Percentiles rank a stretch among this genome's conserved stretches.
Evolutionary conservation across 2,888 invertebrate genomes (phyloP).

Genomic region (Spodoptera littoralis): DNA sequence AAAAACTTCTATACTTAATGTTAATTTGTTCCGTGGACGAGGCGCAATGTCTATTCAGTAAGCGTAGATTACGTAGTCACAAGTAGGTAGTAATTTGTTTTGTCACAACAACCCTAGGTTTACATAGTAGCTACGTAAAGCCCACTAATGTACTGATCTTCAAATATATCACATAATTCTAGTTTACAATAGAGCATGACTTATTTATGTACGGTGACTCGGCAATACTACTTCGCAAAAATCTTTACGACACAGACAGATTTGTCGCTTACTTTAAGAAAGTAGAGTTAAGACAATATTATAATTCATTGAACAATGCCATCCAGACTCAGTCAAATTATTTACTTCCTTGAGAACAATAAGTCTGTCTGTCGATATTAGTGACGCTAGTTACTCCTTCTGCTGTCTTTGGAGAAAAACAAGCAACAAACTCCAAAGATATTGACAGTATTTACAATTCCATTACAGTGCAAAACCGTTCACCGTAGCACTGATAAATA

Average conservation of each 20-base stretch:
- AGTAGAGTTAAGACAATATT: constrained; percentile 5
- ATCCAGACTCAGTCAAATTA: no score
- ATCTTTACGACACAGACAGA: constrained; percentile 2
- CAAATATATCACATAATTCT: constrained; percentile 29
- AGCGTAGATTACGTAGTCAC: constrained; percentile 28
- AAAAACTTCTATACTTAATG: constrained; percentile 1
- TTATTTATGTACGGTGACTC: constrained; percentile 44
- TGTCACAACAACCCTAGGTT: constrained; percentile 60
- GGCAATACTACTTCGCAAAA: constrained; percentile 17
- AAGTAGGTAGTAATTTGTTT: constrained; percentile 40
- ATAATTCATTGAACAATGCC: no score
- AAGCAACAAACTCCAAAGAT: no score
- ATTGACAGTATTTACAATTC: no score
- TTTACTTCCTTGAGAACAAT: no score
- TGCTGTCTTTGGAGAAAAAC: no score
- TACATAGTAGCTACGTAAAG: constrained; percentile 39
- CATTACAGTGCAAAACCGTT: constrained; percentile 15
- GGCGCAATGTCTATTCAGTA: constrained; percentile 26
- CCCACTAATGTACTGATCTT: constrained; percentile 52
- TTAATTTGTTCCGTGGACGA: constrained; percentile 15
- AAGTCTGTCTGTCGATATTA: no score
- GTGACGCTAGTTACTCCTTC: no score
- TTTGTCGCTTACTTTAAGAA: constrained; percentile 15
- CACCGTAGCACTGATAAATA: constrained; percentile 38
- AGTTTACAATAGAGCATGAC: constrained; percentile 31